A percentile compares a stretch with the other conserved stretches of the same genome.
Conservation (phyloP, 2,797 vertebrate genomes). For the Chaetophractus vellerosus region DNA sequence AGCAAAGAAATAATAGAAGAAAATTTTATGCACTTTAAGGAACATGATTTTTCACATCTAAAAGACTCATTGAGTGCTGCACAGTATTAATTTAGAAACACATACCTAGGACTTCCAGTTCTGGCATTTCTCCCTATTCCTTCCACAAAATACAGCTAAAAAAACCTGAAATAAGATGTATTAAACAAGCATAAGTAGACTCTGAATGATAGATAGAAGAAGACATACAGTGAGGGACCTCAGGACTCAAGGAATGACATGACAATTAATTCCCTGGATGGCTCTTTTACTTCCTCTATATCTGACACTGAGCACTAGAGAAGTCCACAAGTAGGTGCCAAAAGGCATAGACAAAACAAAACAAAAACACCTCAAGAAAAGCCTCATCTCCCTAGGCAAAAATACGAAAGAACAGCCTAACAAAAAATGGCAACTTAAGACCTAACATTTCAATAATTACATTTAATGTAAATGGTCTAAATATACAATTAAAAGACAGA, state of each 20-base stretch:
- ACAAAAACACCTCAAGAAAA: not conserved
- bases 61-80: slow-evolving; percentile 17
- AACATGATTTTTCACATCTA: slow-evolving; percentile 29
- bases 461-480: slow-evolving; percentile 45
- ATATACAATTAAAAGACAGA: slow-evolving; percentile 21
- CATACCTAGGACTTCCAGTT: not conserved
- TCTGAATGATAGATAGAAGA: not conserved
- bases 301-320: not conserved
- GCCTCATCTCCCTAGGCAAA: not conserved
- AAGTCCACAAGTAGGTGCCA: not conserved
- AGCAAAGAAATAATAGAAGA: not conserved
- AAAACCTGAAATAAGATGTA: not conserved
- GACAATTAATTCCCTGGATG: not conserved
- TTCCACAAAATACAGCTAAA: not conserved
- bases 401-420: not conserved
- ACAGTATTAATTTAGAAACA: slow-evolving; percentile 48
- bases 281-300: not conserved
- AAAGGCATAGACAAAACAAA: not conserved
- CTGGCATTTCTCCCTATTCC: not conserved
- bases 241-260: not conserved
- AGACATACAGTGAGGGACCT: not conserved
- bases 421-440: not conserved
- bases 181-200: not conserved
- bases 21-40: not conserved
- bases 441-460: slow-evolving; percentile 49